A percentile compares a stretch with the other conserved stretches of the same genome.
phyloP scores from a whole-genome alignment of 2,797 vertebrate genomes.

The Falco novaeseelandiae region DNA sequence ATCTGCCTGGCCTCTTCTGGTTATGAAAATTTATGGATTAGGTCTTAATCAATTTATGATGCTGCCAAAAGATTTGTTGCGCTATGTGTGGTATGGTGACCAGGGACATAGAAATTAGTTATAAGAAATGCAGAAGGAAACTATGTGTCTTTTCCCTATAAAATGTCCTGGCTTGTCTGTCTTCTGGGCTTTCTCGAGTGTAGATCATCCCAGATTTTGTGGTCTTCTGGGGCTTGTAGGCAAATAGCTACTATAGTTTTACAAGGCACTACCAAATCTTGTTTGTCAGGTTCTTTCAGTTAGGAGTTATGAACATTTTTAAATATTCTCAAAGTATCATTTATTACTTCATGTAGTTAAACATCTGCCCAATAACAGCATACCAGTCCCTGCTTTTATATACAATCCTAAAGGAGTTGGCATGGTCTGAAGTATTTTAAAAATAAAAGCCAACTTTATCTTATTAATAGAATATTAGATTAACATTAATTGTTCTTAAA shows the following conservation, averaged over 20 bases:
- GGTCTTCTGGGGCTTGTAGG: background rate
- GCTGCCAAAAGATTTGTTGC: background rate
- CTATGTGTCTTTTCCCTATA: background rate
- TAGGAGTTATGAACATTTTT: background rate
- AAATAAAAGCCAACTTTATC: background rate
- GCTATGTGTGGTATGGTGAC: background rate
- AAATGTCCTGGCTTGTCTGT: conserved; percentile 3
- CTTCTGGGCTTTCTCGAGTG: background rate
- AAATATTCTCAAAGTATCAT: background rate
- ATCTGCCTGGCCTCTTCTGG: background rate
- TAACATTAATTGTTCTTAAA: background rate
- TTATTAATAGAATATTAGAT: background rate
- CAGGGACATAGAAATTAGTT: background rate
- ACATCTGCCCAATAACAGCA: background rate
- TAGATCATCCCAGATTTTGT: background rate
- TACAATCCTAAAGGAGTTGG: background rate
- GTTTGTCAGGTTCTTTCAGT: background rate
- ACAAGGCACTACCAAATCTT: background rate
- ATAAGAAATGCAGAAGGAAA: background rate
- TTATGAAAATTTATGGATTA: background rate
- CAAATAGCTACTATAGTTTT: background rate
- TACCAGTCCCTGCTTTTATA: background rate
- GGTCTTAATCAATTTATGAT: background rate
- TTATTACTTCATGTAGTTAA: background rate
- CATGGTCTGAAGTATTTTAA: background rate